Evolutionary conservation across 2,888 invertebrate genomes (phyloP), one percentile per base, ranked within the genome.

Genomic region (Torymus aiolomorphi): DNA sequence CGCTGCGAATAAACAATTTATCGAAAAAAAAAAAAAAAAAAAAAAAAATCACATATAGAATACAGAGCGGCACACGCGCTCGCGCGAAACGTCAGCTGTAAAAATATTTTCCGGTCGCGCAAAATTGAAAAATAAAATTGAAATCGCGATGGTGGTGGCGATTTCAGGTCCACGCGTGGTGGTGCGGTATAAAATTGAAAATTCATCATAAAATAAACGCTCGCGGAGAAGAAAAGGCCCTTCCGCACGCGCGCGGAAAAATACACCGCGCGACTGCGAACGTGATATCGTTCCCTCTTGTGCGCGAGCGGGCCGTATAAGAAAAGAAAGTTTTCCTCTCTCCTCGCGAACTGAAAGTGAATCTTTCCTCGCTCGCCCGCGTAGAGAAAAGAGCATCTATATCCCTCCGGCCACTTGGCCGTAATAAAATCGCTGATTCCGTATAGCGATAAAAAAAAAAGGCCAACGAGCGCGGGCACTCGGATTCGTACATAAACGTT

Each of bases 191-290:
- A 56, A n/a, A 69, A 69, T 69, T 69, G 54, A 69, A 69, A 63
- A 54, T 73, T 62, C 63, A 63, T 62, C 13, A 54, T 57, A 76
- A 62, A 66, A 59, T 16, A 69, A 76, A 69, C 42, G 63, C 24
- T 24, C 24, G 49, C 56, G 42, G 2, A 24, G 24, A 24, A 49
- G 54, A 24, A 59, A 42, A 51, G 14, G 51, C 16, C 24, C 14
- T 24, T 24, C 24, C n/a, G n/a, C n/a, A n/a, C n/a, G n/a, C 24
- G 24, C 24, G 54, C 14, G 20, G n/a, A 18, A 70, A 70, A 70
- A 70, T 59, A 49, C 20, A 5, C 18, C 20, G 61, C 13, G 31
- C 24, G n/a, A n/a, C n/a, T n/a, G n/a, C 31, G 69, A 69, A 42
- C 56, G 56, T 49, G 70, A 70, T 56, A 69, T 54, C 54, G 56